Evolutionary conservation across 2,113 vertebrate species (phyloP).

Genomic region (Charina bottae): DNA sequence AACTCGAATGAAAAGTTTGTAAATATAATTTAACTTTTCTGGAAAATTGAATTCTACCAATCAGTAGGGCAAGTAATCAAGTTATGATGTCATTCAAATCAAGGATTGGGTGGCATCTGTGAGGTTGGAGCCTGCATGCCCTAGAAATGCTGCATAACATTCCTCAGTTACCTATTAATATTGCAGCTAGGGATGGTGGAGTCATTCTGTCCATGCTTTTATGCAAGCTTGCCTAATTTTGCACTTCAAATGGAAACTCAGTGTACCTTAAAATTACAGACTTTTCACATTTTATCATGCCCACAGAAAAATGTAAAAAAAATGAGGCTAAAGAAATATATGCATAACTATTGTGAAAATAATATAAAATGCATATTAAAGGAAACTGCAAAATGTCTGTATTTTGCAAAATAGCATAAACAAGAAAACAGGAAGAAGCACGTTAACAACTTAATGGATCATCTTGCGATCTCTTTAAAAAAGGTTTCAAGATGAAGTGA

Average conservation of each 20-base stretch:
- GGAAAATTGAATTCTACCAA: not conserved
- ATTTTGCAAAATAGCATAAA: not conserved
- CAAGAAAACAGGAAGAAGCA: not conserved
- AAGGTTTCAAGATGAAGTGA: not conserved
- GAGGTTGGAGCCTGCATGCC: not conserved
- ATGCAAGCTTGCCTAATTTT: not conserved
- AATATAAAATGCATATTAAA: not conserved
- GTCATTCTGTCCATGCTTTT: not conserved
- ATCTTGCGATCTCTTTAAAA: not conserved
- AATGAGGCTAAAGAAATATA: not conserved
- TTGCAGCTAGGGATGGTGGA: not conserved
- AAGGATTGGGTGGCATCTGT: not conserved
- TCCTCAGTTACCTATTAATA: not conserved
- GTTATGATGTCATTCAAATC: not conserved
- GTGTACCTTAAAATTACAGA: not conserved
- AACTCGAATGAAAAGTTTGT: not conserved
- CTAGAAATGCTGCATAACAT: not conserved
- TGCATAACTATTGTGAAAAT: not conserved
- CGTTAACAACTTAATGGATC: not conserved
- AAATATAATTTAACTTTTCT: not conserved
- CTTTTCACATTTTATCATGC: not conserved
- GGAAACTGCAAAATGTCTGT: not conserved
- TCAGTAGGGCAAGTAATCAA: not conserved
- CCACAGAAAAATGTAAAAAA: not conserved
- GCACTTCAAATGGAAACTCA: not conserved